Conservation (phyloP, 2,113 vertebrate genomes). For the Cromileptes altivelis region DNA sequence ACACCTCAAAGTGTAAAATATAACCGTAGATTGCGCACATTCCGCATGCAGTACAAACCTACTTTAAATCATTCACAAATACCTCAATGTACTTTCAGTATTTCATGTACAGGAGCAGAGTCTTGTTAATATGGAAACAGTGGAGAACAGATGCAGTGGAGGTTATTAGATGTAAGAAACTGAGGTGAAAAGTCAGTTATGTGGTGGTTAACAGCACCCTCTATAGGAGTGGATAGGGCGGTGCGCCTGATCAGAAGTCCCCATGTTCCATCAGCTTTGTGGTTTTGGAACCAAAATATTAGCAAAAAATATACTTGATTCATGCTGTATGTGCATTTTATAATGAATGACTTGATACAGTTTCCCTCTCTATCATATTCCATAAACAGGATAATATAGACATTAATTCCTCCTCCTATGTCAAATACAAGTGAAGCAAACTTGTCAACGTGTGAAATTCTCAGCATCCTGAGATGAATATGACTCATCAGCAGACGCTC, state of each 20-base stretch:
- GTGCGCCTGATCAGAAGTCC: background rate
- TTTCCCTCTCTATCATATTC: background rate
- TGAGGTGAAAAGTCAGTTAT: background rate
- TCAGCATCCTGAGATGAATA: background rate
- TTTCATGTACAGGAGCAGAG: background rate
- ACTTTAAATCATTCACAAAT: background rate
- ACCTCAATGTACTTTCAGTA: background rate
- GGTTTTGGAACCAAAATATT: background rate
- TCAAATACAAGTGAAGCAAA: background rate
- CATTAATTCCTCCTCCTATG: background rate
- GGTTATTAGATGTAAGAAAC: background rate
- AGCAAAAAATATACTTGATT: background rate
- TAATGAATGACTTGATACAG: background rate
- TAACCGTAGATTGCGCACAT: background rate
- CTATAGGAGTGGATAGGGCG: constrained; percentile 7
- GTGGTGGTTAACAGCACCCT: constrained; percentile 37
- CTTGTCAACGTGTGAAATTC: background rate
- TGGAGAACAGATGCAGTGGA: background rate
- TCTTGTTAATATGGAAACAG: background rate
- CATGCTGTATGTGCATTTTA: background rate
- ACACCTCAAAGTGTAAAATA: background rate
- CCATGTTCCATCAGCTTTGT: background rate
- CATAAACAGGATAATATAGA: background rate
- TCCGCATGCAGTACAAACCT: background rate
- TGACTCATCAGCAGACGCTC: background rate